Percentiles rank a stretch among this genome's conserved stretches.
Evolutionary conservation across 2,113 vertebrate genomes (phyloP).

Genomic region (Alethe diademata): DNA sequence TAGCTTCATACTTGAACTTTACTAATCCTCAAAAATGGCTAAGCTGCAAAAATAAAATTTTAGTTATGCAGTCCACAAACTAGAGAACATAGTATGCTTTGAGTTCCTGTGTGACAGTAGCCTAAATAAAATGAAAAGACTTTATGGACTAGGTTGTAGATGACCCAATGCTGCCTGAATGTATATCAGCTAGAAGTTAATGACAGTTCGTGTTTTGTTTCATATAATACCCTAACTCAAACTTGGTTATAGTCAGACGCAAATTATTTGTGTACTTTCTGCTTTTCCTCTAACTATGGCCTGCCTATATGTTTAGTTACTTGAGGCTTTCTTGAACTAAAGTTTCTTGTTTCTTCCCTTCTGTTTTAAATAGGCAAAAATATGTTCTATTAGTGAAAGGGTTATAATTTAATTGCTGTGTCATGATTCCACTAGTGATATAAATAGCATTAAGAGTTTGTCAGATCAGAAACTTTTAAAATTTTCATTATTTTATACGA

Average conservation of each 20-base stretch:
- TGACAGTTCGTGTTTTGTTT: neutral
- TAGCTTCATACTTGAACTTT: neutral
- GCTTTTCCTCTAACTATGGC: neutral
- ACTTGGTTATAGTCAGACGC: neutral
- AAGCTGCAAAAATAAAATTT: neutral
- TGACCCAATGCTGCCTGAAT: neutral
- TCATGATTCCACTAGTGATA: constrained; percentile 18
- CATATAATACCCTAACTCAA: neutral
- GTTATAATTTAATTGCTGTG: constrained; percentile 55
- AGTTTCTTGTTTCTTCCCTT: neutral
- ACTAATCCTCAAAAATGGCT: neutral
- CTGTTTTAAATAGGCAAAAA: neutral
- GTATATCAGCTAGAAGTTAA: neutral
- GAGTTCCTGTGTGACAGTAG: neutral
- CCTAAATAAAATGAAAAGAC: neutral
- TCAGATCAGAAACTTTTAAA: neutral
- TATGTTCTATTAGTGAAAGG: neutral
- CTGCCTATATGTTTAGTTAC: neutral
- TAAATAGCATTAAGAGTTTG: neutral
- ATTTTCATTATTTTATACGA: neutral
- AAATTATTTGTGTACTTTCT: neutral
- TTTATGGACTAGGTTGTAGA: neutral
- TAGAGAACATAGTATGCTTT: neutral
- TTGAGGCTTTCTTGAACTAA: neutral
- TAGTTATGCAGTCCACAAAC: neutral